A percentile compares a stretch with the other conserved stretches of the same genome.
phyloP scores from a whole-genome alignment of 2,888 invertebrate species.

The Hypselothyrea guttata region DNA sequence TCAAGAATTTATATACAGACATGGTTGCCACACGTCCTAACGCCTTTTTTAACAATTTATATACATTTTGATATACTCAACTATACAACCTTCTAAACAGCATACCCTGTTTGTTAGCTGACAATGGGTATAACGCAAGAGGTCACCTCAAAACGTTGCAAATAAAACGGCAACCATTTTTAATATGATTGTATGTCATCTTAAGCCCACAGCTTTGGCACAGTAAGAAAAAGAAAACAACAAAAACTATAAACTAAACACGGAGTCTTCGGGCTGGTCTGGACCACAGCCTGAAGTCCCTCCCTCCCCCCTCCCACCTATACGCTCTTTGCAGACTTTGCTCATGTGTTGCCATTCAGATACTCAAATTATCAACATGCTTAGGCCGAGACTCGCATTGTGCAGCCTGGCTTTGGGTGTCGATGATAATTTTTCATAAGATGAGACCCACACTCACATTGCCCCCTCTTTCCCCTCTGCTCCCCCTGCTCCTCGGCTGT shows the following conservation, averaged over 20 bases:
- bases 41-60: too few species aligned
- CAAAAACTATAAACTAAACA: slow-evolving; percentile 1
- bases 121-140: slow-evolving; percentile 42
- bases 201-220: slow-evolving; percentile 65
- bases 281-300: too few species aligned
- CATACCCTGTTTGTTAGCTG: not conserved
- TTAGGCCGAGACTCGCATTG: slow-evolving; percentile 47
- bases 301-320: too few species aligned
- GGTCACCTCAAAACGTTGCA: slow-evolving; percentile 76
- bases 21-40: too few species aligned
- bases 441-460: slow-evolving; percentile 45
- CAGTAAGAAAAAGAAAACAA: slow-evolving; percentile 22
- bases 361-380: slow-evolving; percentile 77
- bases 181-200: slow-evolving; percentile 80
- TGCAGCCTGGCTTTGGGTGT: slow-evolving; percentile 62
- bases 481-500: slow-evolving; percentile 2
- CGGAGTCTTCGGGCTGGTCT: slow-evolving; percentile 10
- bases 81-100: not conserved
- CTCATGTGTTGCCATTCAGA: slow-evolving; percentile 68
- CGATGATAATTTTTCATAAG: slow-evolving; percentile 76
- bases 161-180: slow-evolving; percentile 79
- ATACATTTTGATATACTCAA: not conserved
- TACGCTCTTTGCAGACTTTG: slow-evolving; percentile 8
- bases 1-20: too few species aligned
- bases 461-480: too few species aligned